A percentile compares a stretch with the other conserved stretches of the same genome.
Evolutionary conservation across 1,140 invertebrate species (phyloP).

Genomic region (Drosophila carrolli): DNA sequence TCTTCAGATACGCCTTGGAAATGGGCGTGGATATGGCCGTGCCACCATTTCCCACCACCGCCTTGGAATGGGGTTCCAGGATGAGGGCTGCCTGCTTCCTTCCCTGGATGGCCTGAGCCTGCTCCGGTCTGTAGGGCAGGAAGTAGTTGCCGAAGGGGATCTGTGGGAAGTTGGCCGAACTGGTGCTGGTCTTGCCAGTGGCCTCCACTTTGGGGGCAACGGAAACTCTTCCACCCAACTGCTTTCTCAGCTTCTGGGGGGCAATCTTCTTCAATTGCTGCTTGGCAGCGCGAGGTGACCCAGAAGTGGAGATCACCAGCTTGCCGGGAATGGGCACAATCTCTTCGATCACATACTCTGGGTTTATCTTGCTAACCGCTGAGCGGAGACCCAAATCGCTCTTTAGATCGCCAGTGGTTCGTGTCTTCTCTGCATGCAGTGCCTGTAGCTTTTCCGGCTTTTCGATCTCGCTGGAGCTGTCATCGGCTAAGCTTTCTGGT

Average conservation of each 20-base stretch:
- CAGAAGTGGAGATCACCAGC: conserved; percentile 59
- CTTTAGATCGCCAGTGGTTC: conserved; percentile 56
- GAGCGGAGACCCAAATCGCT: conserved; percentile 58
- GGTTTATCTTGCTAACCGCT: conserved; percentile 70
- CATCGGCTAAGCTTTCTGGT: conserved; percentile 34
- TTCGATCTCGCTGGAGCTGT: conserved; percentile 29
- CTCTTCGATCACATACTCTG: conserved; percentile 77
- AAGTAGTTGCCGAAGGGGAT: conserved; percentile 78
- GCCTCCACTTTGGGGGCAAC: conserved; percentile 75
- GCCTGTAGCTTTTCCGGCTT: conserved; percentile 62
- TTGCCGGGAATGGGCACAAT: conserved; percentile 70
- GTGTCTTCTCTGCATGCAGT: conserved; percentile 36
- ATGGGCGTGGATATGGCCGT: conserved; percentile 89
- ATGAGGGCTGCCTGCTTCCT: conserved; percentile 85
- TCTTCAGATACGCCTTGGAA: conserved; percentile 86
- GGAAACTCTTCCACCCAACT: background rate
- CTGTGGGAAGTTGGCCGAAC: conserved; percentile 64
- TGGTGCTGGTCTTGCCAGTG: conserved; percentile 73
- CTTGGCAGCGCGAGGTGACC: background rate
- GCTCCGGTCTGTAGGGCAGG: conserved; percentile 60
- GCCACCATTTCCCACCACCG: conserved; percentile 87
- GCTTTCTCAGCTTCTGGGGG: conserved; percentile 39
- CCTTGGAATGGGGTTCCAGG: conserved; percentile 87
- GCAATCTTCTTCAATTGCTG: conserved; percentile 4
- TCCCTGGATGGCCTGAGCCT: conserved; percentile 51